Evolutionary conservation across 2,797 vertebrate species (phyloP).

Genomic region (Falco novaeseelandiae): DNA sequence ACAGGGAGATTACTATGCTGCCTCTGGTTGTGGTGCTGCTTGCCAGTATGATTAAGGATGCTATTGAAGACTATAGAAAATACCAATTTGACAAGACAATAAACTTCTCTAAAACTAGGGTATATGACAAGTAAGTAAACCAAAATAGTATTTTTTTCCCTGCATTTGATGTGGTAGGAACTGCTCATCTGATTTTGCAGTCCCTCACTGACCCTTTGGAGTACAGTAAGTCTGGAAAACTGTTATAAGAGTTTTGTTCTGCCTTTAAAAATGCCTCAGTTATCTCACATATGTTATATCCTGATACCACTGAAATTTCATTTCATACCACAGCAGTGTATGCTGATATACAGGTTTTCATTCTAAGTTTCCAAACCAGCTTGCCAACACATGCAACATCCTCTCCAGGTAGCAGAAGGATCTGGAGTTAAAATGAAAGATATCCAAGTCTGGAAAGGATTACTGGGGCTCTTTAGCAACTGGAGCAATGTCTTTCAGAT

Average conservation of each 20-base stretch:
- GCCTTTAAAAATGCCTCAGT: not conserved
- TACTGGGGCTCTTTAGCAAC: not conserved
- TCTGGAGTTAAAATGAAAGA: not conserved
- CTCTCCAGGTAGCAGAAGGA: not conserved
- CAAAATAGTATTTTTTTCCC: not conserved
- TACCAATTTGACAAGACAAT: slow-evolving; percentile 70
- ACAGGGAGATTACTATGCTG: slow-evolving; percentile 76
- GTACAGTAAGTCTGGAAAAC: not conserved
- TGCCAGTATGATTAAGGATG: slow-evolving; percentile 76
- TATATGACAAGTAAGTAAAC: slow-evolving; percentile 76
- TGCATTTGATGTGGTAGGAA: not conserved
- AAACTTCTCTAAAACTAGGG: slow-evolving; percentile 67
- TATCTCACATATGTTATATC: not conserved
- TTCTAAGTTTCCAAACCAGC: not conserved
- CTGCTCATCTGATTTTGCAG: not conserved
- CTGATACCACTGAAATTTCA: not conserved
- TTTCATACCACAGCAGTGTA: not conserved
- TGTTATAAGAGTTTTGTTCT: not conserved
- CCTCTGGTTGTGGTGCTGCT: slow-evolving; percentile 74
- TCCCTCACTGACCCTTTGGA: not conserved
- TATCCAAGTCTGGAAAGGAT: not conserved
- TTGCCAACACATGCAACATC: not conserved
- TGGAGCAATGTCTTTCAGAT: not conserved
- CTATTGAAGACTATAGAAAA: slow-evolving; percentile 75
- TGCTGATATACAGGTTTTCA: not conserved